Conservation (phyloP, 2,113 vertebrate species). For the cat (Felis catus) region DNA sequence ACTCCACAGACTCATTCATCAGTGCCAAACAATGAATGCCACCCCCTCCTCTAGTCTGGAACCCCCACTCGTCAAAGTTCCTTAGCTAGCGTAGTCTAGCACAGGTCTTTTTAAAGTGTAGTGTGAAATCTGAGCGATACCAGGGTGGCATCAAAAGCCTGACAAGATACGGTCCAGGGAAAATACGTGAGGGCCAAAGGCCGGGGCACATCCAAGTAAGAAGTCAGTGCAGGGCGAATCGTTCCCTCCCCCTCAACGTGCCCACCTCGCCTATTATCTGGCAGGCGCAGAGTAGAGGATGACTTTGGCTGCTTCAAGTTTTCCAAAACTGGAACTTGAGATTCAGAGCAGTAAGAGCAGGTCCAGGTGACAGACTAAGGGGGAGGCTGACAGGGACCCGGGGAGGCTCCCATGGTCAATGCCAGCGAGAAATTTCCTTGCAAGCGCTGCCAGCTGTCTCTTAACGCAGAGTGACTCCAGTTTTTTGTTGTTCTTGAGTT, state of each 20-base stretch:
- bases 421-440: not conserved
- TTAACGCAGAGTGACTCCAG: not conserved
- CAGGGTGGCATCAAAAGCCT: not conserved
- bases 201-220: not conserved
- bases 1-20: not conserved
- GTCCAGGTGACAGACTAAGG: not conserved
- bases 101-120: not conserved
- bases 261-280: not conserved
- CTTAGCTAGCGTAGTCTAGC: not conserved
- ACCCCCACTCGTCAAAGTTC: not conserved
- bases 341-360: not conserved
- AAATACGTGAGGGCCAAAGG: not conserved
- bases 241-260: rapidly evolving
- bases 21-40: not conserved
- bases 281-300: not conserved
- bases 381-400: rapidly evolving
- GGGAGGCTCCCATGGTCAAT: not conserved
- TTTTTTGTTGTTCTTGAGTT: not conserved
- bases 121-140: not conserved
- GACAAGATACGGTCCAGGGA: not conserved
- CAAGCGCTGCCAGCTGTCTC: not conserved
- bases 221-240: not conserved
- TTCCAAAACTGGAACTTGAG: not conserved
- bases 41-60: not conserved
- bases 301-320: conserved; percentile 32